Evolutionary conservation across 35 echinoderm and acorn worm species (phyloP), one percentile per base, ranked within the genome.

Genomic region (Acanthaster planci): DNA sequence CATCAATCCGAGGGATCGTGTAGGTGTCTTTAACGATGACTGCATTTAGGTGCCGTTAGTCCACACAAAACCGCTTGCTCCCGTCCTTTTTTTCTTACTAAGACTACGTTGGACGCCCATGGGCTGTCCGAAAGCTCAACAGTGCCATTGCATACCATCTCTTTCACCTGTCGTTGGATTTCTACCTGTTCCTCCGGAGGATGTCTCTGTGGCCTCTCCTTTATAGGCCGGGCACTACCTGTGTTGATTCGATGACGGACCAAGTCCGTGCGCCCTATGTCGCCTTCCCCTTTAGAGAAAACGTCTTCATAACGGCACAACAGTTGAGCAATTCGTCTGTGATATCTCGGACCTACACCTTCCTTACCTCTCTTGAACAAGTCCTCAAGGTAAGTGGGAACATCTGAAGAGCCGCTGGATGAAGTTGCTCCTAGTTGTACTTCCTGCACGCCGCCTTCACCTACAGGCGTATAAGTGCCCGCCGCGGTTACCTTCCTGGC

Each of bases 1-100:
- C 91, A 8, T 93, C 75, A 21, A 93, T 93, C 38, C 91, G 51
- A 55, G 86, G 86, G 32, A 93, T 22, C 0, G 91, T 79, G 44
- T 82, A 84, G 1, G 91, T 52, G 59, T 93, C 57, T 60, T 60
- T 29, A 60, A 29, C 19, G 4, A 5, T 60, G 5, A 60, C 17
- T 5, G 17, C 18, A 18, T 60, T 60, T 18, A 60, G 26, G 17
- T 18, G 17, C 5, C 57, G 57, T 7, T 60, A 60, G 17, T 60
- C 57, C 2, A 60, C 26, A 18, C 57, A 60, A 18, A 60, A 60
- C 26, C 57, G 5, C 26, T 22, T 22, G 5, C 2, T 18, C 17
- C 57, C 57, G 26, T 60, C 57, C 19, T 60, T 60, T 18, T n/a
- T 60, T 60, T 29, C 26, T 19, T 5, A 60, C 57, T 18, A 60